A percentile compares a stretch with the other conserved stretches of the same genome.
Conservation (phyloP, 2,113 vertebrate genomes). For the Himantopus leucocephalus region DNA sequence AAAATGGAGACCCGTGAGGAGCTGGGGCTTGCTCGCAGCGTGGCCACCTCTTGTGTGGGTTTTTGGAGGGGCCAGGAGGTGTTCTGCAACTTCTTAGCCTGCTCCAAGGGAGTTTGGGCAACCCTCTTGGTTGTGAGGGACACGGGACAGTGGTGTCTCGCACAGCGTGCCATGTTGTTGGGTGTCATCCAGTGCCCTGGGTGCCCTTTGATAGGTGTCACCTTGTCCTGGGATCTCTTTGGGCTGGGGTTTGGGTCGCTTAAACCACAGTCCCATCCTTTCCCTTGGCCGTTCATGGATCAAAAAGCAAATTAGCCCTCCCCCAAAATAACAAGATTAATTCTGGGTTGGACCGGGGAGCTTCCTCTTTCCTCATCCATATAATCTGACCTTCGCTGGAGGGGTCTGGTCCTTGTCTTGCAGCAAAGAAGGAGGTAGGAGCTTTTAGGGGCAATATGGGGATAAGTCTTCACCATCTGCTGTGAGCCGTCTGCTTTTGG, state of each 20-base stretch:
- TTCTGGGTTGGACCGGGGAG: background rate
- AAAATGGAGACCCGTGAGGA: background rate
- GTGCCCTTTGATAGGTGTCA: background rate
- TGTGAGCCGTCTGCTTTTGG: background rate
- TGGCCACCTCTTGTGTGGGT: background rate
- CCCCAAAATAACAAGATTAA: too few species aligned
- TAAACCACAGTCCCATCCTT: background rate
- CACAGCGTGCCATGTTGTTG: rapidly evolving
- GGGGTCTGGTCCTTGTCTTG: background rate
- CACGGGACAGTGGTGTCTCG: background rate
- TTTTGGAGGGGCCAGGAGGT: background rate
- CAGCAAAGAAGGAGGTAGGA: background rate
- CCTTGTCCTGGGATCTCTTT: background rate
- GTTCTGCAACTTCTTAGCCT: background rate
- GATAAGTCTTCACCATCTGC: background rate
- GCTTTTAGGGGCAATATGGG: background rate
- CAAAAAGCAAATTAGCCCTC: background rate
- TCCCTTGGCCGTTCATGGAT: background rate
- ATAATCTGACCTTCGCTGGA: too few species aligned
- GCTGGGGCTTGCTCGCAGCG: background rate
- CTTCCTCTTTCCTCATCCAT: background rate
- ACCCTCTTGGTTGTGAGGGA: too few species aligned
- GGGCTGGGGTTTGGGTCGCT: background rate
- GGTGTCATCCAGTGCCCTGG: background rate
- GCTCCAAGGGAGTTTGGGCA: background rate